These are phyloP conservation scores for Gonioctena quinquepunctata DNA, from an alignment of 1,140 invertebrate species.

Conservation along the genomic window DNA sequence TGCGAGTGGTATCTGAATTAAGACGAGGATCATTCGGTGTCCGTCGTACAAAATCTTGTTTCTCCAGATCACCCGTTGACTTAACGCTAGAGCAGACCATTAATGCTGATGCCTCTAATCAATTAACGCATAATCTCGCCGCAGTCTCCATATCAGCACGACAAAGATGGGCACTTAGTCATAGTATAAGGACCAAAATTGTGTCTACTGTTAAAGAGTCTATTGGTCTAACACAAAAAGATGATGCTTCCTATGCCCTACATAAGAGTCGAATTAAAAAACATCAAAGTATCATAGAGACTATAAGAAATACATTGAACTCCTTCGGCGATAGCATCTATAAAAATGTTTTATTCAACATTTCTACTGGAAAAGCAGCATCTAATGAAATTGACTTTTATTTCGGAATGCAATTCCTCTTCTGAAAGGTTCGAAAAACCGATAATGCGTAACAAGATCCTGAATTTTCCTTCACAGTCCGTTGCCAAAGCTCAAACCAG, in stretches of 20 bases:
- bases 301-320: constrained; percentile 35
- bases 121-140: constrained; percentile 37
- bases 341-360: constrained; percentile 39
- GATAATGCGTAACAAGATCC: constrained; percentile 42
- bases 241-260: constrained; percentile 38
- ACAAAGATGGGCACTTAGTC: constrained; percentile 45
- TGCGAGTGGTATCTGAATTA: constrained; percentile 36
- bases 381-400: constrained; percentile 41
- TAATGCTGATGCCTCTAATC: constrained; percentile 39
- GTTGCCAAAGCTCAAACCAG: constrained; percentile 20
- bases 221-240: constrained; percentile 15
- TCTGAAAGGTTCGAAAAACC: constrained; percentile 40
- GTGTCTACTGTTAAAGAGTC: constrained; percentile 2
- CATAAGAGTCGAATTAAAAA: constrained; percentile 38
- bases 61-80: constrained; percentile 27
- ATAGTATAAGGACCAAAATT: constrained; percentile 43
- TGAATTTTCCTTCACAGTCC: constrained; percentile 41
- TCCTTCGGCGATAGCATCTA: constrained; percentile 34
- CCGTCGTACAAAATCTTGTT: constrained; percentile 12
- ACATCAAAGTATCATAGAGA: constrained; percentile 33
- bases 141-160: constrained; percentile 45
- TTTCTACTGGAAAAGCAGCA: constrained; percentile 42
- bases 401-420: constrained; percentile 36
- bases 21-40: constrained; percentile 24
- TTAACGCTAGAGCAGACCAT: constrained; percentile 39